Evolutionary conservation across 1,140 invertebrate genomes (phyloP), one percentile per base, ranked within the genome.

Genomic region (Aphaenogaster floridana): DNA sequence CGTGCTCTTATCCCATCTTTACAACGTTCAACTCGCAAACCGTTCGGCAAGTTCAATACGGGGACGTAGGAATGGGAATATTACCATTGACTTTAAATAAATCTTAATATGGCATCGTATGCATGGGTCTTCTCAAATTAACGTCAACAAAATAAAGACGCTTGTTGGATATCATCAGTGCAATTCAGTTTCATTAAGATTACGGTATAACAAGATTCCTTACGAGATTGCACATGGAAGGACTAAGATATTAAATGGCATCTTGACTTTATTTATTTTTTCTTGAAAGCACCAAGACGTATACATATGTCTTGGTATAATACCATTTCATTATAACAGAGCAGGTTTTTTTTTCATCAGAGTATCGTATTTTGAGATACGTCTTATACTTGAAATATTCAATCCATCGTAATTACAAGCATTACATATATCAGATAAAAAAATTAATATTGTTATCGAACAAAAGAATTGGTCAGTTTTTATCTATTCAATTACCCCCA

Each of bases 241-340:
- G 1, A 48, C 11, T 48, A 48, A 61, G 36, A 66, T 79, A 79
- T 79, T 79, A 79, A 79, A 79, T 79, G 11, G 28, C 9, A 7
- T 39, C 34, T 66, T 64, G 21, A 48, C 52, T 79, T 36, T n/a
- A 78, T 28, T 28, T 9, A 78, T 48, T 78, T 77, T 21, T 36
- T n/a, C 76, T 63, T 45, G 9, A 48, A 78, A 64, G 42, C 5
- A 48, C 34, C 3, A 13, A 7, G 6, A 39, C 17, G 17, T 6
- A 79, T 28, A 28, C 28, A 28, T 28, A 28, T 28, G 28, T 28
- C 28, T 28, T 28, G 34, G 50, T 42, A 5, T 64, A n/a, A 61
- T 28, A 50, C 52, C 45, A 21, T 50, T 79, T 64, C 45, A 66
- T 79, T 66, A 50, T 36, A 79, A 66, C 54, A 21, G 13, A 15